phyloP scores from a whole-genome alignment of 2,888 invertebrate genomes.

The Hirtodrosophila alboralis region DNA sequence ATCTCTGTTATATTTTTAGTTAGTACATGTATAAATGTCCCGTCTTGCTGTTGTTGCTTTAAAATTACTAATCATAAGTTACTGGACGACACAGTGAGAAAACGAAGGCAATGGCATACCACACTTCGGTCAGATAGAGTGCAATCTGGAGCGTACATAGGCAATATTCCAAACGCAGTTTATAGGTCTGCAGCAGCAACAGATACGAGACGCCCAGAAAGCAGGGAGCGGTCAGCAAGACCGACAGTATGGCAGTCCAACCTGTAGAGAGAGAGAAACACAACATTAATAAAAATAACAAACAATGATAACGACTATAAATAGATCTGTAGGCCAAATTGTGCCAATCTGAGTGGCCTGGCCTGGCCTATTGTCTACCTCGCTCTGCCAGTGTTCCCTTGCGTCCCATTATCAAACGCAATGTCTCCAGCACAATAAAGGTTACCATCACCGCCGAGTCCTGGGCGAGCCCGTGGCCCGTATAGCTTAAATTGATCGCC shows the following conservation, averaged over 20 bases:
- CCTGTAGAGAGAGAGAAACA: slow-evolving; percentile 84
- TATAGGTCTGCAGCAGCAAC: slow-evolving; percentile 94
- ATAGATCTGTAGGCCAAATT: slow-evolving; percentile 31
- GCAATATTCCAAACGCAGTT: slow-evolving; percentile 93
- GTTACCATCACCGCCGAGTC: slow-evolving; percentile 92
- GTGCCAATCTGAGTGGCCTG: slow-evolving; percentile 6
- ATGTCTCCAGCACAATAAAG: slow-evolving; percentile 91
- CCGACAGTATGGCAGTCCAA: slow-evolving; percentile 91
- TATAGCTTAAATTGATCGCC: slow-evolving; percentile 91
- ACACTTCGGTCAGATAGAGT: slow-evolving; percentile 88
- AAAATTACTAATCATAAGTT: slow-evolving; percentile 84
- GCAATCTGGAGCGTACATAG: slow-evolving; percentile 93
- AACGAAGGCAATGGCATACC: slow-evolving; percentile 88
- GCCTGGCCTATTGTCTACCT: slow-evolving; percentile 67
- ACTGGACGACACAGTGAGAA: slow-evolving; percentile 87
- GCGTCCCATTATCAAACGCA: slow-evolving; percentile 92
- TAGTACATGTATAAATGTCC: slow-evolving; percentile 49
- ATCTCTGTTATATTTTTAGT: slow-evolving; percentile 33
- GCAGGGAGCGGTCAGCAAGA: slow-evolving; percentile 92
- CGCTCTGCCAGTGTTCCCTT: slow-evolving; percentile 86
- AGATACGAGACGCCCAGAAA: slow-evolving; percentile 93
- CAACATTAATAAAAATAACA: slow-evolving; percentile 16
- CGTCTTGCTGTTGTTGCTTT: slow-evolving; percentile 39
- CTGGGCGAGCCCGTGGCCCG: slow-evolving; percentile 89
- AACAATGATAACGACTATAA: slow-evolving; percentile 53